phyloP scores from a whole-genome alignment of 35 echinoderm and acorn worm species.

The Ophioderma brevispina region DNA sequence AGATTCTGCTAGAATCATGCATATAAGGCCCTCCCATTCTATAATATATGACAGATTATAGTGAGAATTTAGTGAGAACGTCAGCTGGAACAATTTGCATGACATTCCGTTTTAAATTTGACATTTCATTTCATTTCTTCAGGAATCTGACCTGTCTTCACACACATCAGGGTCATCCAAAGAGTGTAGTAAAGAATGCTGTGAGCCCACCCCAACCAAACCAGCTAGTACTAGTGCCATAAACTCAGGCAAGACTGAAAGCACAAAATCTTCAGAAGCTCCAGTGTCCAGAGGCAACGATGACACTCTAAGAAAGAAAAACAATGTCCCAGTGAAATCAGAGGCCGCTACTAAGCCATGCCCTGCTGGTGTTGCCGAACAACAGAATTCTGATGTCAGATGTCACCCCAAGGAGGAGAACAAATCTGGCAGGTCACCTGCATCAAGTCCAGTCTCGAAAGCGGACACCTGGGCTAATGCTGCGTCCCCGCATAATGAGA shows the following conservation, averaged over 20 bases:
- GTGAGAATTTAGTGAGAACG: no score
- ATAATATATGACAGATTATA: no score
- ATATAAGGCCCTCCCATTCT: no score
- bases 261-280: constrained; percentile 7
- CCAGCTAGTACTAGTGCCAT: neutral
- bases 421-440: neutral
- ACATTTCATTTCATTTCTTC: constrained; percentile 35
- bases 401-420: constrained; percentile 10
- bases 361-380: neutral
- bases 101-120: no score
- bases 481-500: neutral
- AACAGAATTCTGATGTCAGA: neutral
- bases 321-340: neutral
- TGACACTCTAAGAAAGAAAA: constrained; percentile 15
- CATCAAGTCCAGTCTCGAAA: neutral
- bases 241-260: neutral
- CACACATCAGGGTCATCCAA: constrained; percentile 87
- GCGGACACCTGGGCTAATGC: neutral
- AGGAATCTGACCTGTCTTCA: constrained; percentile 95
- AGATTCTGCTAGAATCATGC: no score
- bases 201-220: neutral
- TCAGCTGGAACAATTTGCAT: no score
- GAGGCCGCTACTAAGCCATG: neutral
- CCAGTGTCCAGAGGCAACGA: constrained; percentile 8
- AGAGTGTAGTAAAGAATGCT: constrained; percentile 30